Evolutionary conservation across 2,797 vertebrate genomes (phyloP).

Genomic region (Pachyuromys duprasi): DNA sequence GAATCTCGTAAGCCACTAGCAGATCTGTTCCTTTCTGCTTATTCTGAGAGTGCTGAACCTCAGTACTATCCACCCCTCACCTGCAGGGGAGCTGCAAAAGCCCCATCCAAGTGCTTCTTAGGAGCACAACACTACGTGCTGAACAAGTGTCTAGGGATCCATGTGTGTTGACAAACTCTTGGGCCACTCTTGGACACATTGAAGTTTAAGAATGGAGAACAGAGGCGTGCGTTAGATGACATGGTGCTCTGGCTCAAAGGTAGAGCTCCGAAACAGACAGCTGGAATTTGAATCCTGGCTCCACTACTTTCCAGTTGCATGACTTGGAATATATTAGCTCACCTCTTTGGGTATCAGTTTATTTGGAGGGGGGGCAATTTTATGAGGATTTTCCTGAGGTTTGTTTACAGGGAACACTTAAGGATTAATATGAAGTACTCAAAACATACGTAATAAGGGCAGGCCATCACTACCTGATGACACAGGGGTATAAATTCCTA

Average conservation of each 20-base stretch:
- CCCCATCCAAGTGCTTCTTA: neutral
- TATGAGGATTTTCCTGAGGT: neutral
- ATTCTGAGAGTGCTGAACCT: neutral
- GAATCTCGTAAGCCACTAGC: neutral
- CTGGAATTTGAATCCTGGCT: neutral
- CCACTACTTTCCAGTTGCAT: neutral
- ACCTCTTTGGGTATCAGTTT: neutral
- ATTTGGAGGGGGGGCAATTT: neutral
- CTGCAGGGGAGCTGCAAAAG: neutral
- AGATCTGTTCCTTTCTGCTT: neutral
- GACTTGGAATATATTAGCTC: neutral
- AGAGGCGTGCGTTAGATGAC: fast-evolving
- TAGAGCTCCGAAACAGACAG: neutral
- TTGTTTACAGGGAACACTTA: neutral
- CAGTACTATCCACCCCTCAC: neutral
- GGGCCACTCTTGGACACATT: neutral
- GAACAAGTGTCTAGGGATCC: neutral
- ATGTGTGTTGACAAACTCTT: neutral
- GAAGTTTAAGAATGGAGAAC: neutral
- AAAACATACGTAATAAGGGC: neutral
- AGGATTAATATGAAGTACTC: neutral
- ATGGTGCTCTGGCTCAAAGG: neutral
- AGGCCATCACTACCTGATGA: neutral
- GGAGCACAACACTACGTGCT: neutral
- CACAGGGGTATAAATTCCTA: neutral